These are phyloP conservation scores for Eupithecia vulgata DNA, from an alignment of 2,888 invertebrate species.

Conservation along the genomic window DNA sequence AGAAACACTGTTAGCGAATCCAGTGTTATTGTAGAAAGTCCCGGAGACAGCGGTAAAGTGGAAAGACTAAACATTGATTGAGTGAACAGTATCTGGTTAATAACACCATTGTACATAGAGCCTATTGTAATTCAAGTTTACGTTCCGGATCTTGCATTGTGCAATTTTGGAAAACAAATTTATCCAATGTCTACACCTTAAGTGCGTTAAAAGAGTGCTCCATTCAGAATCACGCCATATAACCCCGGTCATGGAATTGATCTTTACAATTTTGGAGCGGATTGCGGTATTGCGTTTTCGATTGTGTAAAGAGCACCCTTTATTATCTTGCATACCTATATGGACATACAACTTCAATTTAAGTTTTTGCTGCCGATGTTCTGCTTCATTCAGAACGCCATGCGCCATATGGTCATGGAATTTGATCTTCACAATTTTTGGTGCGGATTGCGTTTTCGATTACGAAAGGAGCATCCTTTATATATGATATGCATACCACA, in stretches of 20 bases:
- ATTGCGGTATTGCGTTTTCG: background rate
- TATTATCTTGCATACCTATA: conserved; percentile 1
- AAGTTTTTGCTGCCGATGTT: background rate
- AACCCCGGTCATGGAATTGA: background rate
- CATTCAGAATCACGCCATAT: background rate
- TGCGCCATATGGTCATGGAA: background rate
- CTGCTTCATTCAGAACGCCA: background rate
- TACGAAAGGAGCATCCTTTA: conserved; percentile 9
- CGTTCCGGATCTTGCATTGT: background rate
- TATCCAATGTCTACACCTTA: background rate
- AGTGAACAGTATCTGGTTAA: background rate
- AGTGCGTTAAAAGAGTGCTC: background rate
- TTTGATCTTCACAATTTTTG: background rate
- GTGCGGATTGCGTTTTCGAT: background rate
- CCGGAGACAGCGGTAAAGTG: conserved; percentile 75
- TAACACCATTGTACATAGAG: background rate
- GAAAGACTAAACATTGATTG: conserved; percentile 64
- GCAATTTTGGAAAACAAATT: background rate
- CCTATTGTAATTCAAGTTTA: background rate
- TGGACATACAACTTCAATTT: background rate
- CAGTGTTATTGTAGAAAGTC: conserved; percentile 69
- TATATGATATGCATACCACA: conserved; percentile 2
- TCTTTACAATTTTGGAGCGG: background rate
- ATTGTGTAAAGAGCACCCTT: background rate
- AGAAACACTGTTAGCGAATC: conserved; percentile 60